Percentiles rank a stretch among this genome's conserved stretches.
Evolutionary conservation across 2,888 invertebrate genomes (phyloP).

Genomic region (Apamea monoglypha): DNA sequence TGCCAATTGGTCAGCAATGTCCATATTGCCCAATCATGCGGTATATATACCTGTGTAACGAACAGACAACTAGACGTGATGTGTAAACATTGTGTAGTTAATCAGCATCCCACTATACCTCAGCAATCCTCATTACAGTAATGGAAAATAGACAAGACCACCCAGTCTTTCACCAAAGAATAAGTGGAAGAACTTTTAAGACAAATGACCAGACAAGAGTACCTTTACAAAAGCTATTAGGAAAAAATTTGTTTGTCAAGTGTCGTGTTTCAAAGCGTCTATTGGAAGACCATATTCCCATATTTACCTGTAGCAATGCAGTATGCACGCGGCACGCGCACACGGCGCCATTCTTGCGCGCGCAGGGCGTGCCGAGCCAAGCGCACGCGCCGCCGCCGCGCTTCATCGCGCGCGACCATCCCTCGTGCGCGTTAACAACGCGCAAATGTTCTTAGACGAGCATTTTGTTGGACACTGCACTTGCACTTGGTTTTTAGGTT

Average conservation of each 20-base stretch:
- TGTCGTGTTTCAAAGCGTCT: not conserved
- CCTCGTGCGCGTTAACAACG: constrained; percentile 70
- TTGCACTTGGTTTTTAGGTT: constrained; percentile 21
- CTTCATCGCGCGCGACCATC: constrained; percentile 85
- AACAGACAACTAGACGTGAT: too few species aligned
- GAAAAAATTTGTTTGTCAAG: not conserved
- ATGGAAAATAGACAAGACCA: not conserved
- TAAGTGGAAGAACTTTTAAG: not conserved
- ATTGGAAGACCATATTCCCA: not conserved
- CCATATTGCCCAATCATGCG: not conserved
- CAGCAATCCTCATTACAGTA: not conserved
- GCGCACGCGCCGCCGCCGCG: constrained; percentile 88
- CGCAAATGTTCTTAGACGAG: constrained; percentile 53
- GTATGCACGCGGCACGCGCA: constrained; percentile 87
- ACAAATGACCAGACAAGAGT: not conserved
- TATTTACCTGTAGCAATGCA: constrained; percentile 82
- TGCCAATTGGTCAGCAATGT: not conserved
- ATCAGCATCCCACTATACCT: not conserved
- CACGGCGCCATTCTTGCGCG: constrained; percentile 87
- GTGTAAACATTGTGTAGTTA: not conserved
- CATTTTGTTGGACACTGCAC: constrained; percentile 38
- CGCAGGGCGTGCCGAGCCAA: constrained; percentile 87
- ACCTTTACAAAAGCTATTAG: not conserved
- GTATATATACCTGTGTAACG: too few species aligned
- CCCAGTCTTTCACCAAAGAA: not conserved